These are phyloP conservation scores for Protonibea diacanthus DNA, from an alignment of 2,797 vertebrate genomes.

Conservation along the genomic window DNA sequence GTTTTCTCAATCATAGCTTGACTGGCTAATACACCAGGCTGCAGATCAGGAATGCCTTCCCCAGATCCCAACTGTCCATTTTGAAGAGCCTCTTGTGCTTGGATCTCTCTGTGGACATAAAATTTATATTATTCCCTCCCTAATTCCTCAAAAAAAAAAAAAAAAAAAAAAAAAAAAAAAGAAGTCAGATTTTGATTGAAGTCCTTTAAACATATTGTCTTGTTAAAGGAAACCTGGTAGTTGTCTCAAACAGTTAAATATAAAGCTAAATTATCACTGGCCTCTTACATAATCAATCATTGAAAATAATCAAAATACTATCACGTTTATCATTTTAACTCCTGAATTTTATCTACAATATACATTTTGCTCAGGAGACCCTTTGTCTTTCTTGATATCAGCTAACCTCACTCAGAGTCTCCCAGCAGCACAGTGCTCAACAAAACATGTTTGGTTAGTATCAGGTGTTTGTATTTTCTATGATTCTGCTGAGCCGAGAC, in stretches of 20 bases:
- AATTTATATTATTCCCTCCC: not conserved
- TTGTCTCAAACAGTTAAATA: not conserved
- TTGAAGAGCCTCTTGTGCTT: slow-evolving; percentile 94
- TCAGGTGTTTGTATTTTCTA: not conserved
- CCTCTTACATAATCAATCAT: not conserved
- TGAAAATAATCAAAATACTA: not conserved
- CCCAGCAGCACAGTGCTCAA: slow-evolving; percentile 7
- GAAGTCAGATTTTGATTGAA: not conserved
- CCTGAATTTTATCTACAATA: not conserved
- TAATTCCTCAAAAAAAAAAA: not conserved
- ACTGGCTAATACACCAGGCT: slow-evolving; percentile 93
- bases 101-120: slow-evolving; percentile 89
- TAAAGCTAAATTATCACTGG: not conserved
- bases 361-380: not conserved
- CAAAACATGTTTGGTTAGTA: slow-evolving; percentile 8
- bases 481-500: not conserved
- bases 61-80: slow-evolving; percentile 90
- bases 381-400: not conserved
- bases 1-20: slow-evolving; percentile 97
- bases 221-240: not conserved
- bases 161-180: no score
- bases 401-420: not conserved
- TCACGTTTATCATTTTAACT: not conserved
- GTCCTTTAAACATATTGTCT: not conserved
- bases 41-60: slow-evolving; percentile 91